Base-by-base conservation (phyloP, 2,797 vertebrate genomes). In the Channallabes apus region DNA sequence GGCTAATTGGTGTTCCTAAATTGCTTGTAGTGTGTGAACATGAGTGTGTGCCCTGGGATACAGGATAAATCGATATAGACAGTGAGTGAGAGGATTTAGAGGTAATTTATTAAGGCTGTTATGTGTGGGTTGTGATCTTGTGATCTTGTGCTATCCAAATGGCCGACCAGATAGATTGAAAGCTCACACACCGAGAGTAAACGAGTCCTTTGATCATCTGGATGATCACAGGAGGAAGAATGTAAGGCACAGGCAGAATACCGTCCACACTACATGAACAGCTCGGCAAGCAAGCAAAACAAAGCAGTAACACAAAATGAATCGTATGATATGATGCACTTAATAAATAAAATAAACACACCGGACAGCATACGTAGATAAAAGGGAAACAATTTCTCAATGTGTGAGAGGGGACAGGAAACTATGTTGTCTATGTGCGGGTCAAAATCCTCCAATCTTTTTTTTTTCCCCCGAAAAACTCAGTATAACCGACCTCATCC, bases 401-500 rank as follows among this genome's bases (percentile, higher is more conserved):
- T 27, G 22, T 27, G 35, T 3, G 17, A 58, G 27, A 85, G 24
- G 22, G 46, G 15, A 71, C 15, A 73, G 78, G 85, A 59, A 29
- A 35, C 32, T 17, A 22, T 69, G 46, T 1, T 82, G 22, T 27
- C 18, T 20, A 56, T 59, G 27, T 17, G 76, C 18, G 65, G 38
- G 20, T 62, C 41, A 84, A 56, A 51, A 76, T 27, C 41, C 41
- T 46, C 41, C 11, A 77, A 32, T 27, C n/a, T 51, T 15, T 77
- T 77, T 59, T 24, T 11, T 46, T 46, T 11, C 11, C 64, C 61
- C 46, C 18, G 41, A n/a, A 75, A 56, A 72, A 4, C 59, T 85
- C 71, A 73, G 61, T 79, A 59, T 69, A 76, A 54, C 51, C 17
- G 56, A 85, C 46, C 35, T 6, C 64, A 54, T 73, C 79, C 61